A percentile compares a stretch with the other conserved stretches of the same genome.
phyloP scores from a whole-genome alignment of 1,140 invertebrate genomes.

The Charaxes varanes region DNA sequence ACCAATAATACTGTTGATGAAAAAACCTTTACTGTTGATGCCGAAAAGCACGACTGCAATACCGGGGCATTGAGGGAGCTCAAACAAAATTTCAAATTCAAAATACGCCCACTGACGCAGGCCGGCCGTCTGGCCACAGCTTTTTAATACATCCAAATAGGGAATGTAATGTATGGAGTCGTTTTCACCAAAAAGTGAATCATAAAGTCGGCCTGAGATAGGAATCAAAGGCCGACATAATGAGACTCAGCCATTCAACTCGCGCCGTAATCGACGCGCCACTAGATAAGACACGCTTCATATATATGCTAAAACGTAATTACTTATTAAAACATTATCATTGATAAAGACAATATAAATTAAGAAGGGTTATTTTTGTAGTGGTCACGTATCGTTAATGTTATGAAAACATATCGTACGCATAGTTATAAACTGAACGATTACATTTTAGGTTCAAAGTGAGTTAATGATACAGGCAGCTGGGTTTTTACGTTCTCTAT shows the following conservation, averaged over 20 bases:
- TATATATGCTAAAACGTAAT: constrained; percentile 3
- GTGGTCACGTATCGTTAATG: too few species aligned
- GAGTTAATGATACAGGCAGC: too few species aligned
- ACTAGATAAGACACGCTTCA: constrained; percentile 28
- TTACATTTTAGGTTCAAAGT: too few species aligned
- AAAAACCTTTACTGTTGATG: constrained; percentile 8
- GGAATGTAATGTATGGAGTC: constrained; percentile 39
- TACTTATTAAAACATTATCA: too few species aligned
- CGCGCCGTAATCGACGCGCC: constrained; percentile 11
- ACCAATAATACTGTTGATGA: too few species aligned
- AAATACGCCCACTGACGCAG: constrained; percentile 48
- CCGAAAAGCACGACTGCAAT: constrained; percentile 26
- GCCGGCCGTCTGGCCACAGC: constrained; percentile 57
- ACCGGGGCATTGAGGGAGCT: constrained; percentile 49
- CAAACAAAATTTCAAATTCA: constrained; percentile 65
- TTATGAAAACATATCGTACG: too few species aligned
- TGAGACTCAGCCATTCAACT: constrained; percentile 55
- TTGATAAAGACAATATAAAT: too few species aligned
- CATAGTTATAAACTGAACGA: too few species aligned
- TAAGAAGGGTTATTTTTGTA: too few species aligned
- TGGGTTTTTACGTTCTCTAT: too few species aligned
- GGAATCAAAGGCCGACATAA: constrained; percentile 63
- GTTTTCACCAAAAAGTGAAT: constrained; percentile 62
- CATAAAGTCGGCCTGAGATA: constrained; percentile 56
- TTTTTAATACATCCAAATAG: constrained; percentile 71